Conservation (phyloP, 1,140 invertebrate species). For the Dinoponera quadriceps region DNA sequence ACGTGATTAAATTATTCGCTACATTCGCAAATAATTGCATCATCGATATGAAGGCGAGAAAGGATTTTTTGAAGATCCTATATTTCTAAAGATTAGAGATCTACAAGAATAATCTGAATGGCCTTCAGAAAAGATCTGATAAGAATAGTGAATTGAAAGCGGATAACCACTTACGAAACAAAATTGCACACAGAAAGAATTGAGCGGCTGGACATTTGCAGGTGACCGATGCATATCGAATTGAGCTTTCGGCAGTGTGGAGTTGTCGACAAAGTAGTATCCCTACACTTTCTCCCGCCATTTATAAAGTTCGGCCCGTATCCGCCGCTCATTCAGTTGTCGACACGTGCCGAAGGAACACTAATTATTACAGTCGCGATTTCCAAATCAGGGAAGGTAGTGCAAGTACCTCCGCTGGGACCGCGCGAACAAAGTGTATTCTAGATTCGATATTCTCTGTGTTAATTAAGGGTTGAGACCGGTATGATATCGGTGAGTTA, state of each 20-base stretch:
- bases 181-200: background rate
- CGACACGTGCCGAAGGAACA: conserved; percentile 56
- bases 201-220: background rate
- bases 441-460: background rate
- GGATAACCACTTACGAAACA: too few relatives aligned
- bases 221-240: background rate
- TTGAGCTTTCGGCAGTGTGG: conserved; percentile 63
- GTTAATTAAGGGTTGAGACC: background rate
- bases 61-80: too few relatives aligned
- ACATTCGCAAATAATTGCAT: too few relatives aligned
- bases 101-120: too few relatives aligned
- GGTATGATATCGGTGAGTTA: background rate
- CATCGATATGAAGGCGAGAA: too few relatives aligned
- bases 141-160: too few relatives aligned
- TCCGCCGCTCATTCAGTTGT: conserved; percentile 63
- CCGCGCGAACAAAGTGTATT: background rate
- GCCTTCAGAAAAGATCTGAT: too few relatives aligned
- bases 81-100: too few relatives aligned
- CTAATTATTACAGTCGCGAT: conserved; percentile 4
- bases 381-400: too few relatives aligned
- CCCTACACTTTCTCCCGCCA: conserved; percentile 68
- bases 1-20: too few relatives aligned
- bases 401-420: too few relatives aligned
- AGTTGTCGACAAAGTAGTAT: conserved; percentile 52
- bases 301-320: conserved; percentile 69